phyloP scores from a whole-genome alignment of 2,113 vertebrate species.

The Crotalus viridis region DNA sequence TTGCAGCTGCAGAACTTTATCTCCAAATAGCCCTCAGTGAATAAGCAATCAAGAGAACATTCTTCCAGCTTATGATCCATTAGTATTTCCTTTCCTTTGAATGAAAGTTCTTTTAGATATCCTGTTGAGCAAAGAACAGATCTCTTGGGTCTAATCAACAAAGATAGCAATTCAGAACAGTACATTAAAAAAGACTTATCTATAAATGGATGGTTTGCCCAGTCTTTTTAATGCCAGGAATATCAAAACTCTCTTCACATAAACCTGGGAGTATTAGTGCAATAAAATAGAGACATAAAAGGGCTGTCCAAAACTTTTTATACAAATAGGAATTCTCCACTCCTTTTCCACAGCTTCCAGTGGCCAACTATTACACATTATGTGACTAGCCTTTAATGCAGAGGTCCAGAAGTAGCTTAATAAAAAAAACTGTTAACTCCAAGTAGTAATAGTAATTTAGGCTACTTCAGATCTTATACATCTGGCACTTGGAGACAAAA shows the following conservation, averaged over 20 bases:
- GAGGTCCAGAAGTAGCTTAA: not conserved
- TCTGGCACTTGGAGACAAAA: not conserved
- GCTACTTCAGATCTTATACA: not conserved
- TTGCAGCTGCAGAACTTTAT: not conserved
- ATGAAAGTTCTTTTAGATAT: not conserved
- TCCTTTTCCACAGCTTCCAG: not conserved
- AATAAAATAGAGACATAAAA: conserved; percentile 6
- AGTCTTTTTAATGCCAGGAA: conserved; percentile 28
- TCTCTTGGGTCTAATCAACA: not conserved
- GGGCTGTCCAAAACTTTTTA: not conserved
- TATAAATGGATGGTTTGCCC: conserved; percentile 6
- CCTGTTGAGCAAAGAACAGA: not conserved
- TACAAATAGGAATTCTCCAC: conserved; percentile 23
- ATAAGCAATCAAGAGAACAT: not conserved
- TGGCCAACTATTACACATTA: accelerated
- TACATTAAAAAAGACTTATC: not conserved
- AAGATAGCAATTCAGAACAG: conserved; percentile 4
- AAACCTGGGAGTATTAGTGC: conserved; percentile 32
- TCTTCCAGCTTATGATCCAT: not conserved
- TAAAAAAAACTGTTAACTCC: not conserved
- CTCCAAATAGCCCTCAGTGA: not conserved
- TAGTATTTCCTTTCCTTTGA: conserved; percentile 12
- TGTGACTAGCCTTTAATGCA: not conserved
- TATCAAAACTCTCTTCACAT: conserved; percentile 6
- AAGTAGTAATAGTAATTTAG: not conserved